Conservation (phyloP, 2,888 invertebrate species). For the Palloptera scutellata region DNA sequence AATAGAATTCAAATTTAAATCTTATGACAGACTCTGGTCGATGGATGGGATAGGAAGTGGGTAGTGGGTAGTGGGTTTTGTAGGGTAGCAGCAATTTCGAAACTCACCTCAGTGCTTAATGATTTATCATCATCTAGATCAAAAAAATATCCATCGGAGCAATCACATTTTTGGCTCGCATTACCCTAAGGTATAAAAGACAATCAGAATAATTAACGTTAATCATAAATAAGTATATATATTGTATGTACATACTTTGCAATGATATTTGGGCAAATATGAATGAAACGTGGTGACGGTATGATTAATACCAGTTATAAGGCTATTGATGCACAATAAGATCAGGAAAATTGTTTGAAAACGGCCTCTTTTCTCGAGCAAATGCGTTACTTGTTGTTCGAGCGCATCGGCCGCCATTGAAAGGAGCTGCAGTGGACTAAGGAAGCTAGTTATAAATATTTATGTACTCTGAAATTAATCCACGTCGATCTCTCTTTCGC, state of each 20-base stretch:
- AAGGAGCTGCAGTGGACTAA: too few species aligned
- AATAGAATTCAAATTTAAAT: neutral
- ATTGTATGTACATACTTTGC: constrained; percentile 52
- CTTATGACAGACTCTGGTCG: too few species aligned
- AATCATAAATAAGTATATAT: too few species aligned
- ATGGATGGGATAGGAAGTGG: too few species aligned
- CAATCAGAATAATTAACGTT: too few species aligned
- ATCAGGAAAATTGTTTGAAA: constrained; percentile 56
- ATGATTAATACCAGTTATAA: constrained; percentile 63
- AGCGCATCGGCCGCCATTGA: too few species aligned
- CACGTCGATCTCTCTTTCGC: too few species aligned
- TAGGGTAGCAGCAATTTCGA: neutral
- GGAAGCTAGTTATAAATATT: too few species aligned
- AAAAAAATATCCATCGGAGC: constrained; percentile 45
- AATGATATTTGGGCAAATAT: constrained; percentile 60
- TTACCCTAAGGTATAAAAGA: too few species aligned
- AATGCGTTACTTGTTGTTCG: too few species aligned
- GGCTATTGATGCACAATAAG: constrained; percentile 59
- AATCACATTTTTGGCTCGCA: constrained; percentile 23
- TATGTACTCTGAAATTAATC: too few species aligned
- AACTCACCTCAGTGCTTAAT: constrained; percentile 40
- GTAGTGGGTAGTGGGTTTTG: too few species aligned
- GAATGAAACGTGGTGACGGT: constrained; percentile 60
- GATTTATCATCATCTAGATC: constrained; percentile 47
- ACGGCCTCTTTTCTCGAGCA: constrained; percentile 40